Evolutionary conservation across 2,797 vertebrate species (phyloP), one percentile per base, ranked within the genome.

Genomic region (Leuciscus waleckii): DNA sequence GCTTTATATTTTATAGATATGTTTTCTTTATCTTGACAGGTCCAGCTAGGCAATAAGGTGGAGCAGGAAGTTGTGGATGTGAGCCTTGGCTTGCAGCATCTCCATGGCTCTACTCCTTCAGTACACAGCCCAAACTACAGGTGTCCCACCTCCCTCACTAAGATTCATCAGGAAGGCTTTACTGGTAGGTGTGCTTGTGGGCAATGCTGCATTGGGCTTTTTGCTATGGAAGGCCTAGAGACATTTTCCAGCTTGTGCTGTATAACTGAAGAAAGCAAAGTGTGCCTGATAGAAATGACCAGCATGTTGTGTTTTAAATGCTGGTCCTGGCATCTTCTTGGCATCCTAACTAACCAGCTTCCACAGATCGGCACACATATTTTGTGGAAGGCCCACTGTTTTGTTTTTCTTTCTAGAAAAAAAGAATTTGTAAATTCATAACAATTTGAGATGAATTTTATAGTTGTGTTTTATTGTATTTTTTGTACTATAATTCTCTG

Each of bases 11-110:
- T 43, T 43, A 69, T 77, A 4, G 13, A 39, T 71, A 41, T 54
- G 14, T 56, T 74, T 74, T 80, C 19, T 83, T 29, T 67, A 26
- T 51, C 37, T 65, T 79, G 13, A 51, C 41, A 74, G 81, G 84
- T 54, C 49, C 84, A 86, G n/a, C 41, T 69, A 39, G 21, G 46
- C 71, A 81, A 29, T 37, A 82, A 76, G 43, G 63, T 79, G 51
- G 87, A 86, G 39, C n/a, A 65, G 23, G 84, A 83, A 58, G 35
- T 68, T 70, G 65, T 79, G 76, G 81, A 83, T 56, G 76, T 83
- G 37, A 69, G 49, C 39, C n/a, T 86, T 79, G 81, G 70, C 51
- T 54, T 81, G 63, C 81, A 84, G 69, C 54, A 73, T 39, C 86
- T 84, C 61, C 41, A 76, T n/a, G 61, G 84, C 81, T 70, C 63